Conservation (phyloP, 2,113 vertebrate species). For the Alligator sinensis region DNA sequence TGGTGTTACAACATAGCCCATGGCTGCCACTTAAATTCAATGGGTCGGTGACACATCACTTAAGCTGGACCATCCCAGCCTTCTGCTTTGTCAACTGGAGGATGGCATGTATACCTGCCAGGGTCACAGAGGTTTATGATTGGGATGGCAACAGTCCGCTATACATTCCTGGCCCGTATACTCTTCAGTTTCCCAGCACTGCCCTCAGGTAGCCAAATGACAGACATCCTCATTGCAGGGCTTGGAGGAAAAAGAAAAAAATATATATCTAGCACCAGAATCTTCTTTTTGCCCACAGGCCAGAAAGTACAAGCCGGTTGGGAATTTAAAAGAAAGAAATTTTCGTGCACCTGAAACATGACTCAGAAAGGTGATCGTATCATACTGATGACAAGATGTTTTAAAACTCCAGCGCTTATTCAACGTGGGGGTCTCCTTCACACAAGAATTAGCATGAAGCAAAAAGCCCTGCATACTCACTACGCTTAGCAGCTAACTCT, state of each 20-base stretch:
- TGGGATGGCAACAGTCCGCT: no score
- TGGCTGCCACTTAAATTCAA: no score
- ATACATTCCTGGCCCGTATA: no score
- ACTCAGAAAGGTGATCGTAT: not conserved
- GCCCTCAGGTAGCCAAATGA: not conserved
- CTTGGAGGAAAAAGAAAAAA: not conserved
- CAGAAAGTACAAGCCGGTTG: not conserved
- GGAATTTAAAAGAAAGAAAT: not conserved
- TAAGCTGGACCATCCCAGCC: no score
- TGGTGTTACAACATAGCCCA: no score
- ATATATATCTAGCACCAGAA: not conserved
- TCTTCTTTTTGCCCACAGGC: not conserved
- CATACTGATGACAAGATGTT: not conserved
- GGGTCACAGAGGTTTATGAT: no score
- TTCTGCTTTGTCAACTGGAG: no score
- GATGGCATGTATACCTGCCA: no score
- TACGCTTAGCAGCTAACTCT: not conserved
- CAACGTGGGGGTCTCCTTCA: not conserved
- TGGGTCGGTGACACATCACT: no score
- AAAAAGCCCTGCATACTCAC: not conserved
- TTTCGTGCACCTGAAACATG: not conserved
- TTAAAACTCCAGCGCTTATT: not conserved
- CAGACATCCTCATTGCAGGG: accelerated
- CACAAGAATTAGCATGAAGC: not conserved
- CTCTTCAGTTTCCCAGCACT: no score